These are phyloP conservation scores for Anguilla pacifica DNA, from an alignment of 2,797 vertebrate genomes.

Conservation along the genomic window DNA sequence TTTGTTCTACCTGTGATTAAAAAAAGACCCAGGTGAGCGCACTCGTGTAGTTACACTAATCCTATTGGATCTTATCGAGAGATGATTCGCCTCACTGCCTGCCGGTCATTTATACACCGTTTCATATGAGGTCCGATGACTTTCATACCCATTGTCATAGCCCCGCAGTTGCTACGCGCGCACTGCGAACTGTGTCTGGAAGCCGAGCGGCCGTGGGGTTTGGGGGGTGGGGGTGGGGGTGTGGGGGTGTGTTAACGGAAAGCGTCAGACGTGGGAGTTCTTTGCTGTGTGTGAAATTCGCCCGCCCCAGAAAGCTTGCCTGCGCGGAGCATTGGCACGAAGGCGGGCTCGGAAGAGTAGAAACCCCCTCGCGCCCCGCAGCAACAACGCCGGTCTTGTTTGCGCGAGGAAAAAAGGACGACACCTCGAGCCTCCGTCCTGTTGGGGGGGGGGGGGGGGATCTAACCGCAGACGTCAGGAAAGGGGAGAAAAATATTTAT, in stretches of 20 bases:
- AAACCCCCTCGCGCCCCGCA: background rate
- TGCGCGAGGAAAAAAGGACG: background rate
- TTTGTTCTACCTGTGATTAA: background rate
- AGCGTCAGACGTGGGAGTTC: background rate
- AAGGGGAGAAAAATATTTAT: background rate
- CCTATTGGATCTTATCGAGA: background rate
- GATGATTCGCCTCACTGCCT: background rate
- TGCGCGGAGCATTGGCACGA: background rate
- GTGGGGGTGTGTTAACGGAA: background rate
- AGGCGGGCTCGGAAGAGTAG: background rate
- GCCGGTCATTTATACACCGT: background rate
- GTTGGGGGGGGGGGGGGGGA: background rate
- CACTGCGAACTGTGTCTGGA: background rate
- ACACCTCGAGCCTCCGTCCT: background rate
- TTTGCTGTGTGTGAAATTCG: background rate
- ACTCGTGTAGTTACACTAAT: background rate
- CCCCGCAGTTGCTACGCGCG: background rate
- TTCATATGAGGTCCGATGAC: background rate
- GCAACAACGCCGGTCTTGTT: slow-evolving; percentile 20
- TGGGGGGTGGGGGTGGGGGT: background rate
- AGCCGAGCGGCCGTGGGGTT: background rate
- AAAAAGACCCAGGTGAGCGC: background rate
- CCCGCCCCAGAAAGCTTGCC: background rate
- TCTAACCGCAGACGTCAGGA: background rate
- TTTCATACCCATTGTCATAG: background rate